phyloP scores from a whole-genome alignment of 2,113 vertebrate genomes.

The Pseudopodoces humilis region DNA sequence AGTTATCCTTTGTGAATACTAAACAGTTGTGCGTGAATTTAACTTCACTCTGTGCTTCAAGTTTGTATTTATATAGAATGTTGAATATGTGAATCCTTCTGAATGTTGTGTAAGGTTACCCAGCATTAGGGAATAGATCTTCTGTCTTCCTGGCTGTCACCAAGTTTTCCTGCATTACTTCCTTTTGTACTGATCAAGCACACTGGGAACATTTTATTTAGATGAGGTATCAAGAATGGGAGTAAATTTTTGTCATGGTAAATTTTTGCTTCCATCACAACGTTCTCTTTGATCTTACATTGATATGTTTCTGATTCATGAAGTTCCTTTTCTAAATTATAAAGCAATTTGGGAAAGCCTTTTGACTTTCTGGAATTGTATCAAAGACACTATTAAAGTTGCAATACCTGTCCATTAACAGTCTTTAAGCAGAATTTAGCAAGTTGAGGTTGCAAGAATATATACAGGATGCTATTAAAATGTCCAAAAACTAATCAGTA shows the following conservation, averaged over 20 bases:
- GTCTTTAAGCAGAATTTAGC: slow-evolving; percentile 14
- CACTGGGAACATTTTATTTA: neutral
- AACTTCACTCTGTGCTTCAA: neutral
- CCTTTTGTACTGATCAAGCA: neutral
- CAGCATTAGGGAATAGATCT: neutral
- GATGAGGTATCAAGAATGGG: neutral
- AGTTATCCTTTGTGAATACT: neutral
- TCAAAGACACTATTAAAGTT: slow-evolving; percentile 25
- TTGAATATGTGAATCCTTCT: neutral
- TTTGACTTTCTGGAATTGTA: slow-evolving; percentile 14
- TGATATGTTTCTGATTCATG: slow-evolving; percentile 10
- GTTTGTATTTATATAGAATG: neutral
- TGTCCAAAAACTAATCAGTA: slow-evolving; percentile 9
- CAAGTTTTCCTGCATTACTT: neutral
- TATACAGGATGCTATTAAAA: neutral
- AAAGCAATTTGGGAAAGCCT: slow-evolving; percentile 26
- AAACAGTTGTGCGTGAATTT: neutral
- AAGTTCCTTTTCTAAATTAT: slow-evolving; percentile 22
- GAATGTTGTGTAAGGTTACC: neutral
- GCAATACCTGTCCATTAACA: slow-evolving; percentile 11
- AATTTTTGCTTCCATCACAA: neutral
- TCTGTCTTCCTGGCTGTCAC: neutral
- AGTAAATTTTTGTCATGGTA: neutral
- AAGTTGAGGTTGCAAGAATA: neutral
- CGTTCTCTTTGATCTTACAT: slow-evolving; percentile 23